These are phyloP conservation scores for Danio tinwini DNA, from an alignment of 2,797 vertebrate species.

Conservation along the genomic window DNA sequence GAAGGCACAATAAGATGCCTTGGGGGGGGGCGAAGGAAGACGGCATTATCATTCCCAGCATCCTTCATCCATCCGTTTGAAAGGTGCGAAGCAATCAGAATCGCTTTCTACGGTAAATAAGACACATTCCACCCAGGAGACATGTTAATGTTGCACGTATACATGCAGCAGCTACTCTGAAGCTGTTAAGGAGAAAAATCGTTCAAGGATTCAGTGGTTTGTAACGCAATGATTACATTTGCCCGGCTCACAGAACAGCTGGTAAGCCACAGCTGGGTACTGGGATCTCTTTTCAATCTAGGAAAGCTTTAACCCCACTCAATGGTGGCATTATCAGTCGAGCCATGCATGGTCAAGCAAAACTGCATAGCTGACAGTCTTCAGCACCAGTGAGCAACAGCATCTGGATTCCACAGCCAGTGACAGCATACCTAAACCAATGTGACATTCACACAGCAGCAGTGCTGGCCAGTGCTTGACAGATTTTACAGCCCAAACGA, in stretches of 20 bases:
- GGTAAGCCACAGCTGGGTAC: constrained; percentile 70
- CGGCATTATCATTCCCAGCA: constrained; percentile 45
- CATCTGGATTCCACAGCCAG: constrained; percentile 72
- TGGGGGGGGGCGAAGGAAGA: constrained; percentile 48
- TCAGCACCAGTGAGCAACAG: constrained; percentile 73
- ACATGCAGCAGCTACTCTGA: constrained; percentile 1
- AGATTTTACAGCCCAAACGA: constrained; percentile 59
- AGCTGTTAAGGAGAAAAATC: constrained; percentile 6
- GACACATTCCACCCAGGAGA: constrained; percentile 17
- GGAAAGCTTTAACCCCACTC: constrained; percentile 69
- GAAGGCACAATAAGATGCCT: constrained; percentile 55
- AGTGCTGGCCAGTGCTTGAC: constrained; percentile 64
- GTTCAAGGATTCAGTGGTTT: constrained; percentile 17
- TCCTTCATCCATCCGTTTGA: constrained; percentile 15
- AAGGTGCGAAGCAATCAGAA: constrained; percentile 28
- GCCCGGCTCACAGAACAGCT: constrained; percentile 64
- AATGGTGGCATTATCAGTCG: constrained; percentile 76
- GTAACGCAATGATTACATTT: constrained; percentile 52
- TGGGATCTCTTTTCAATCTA: constrained; percentile 66
- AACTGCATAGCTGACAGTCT: constrained; percentile 77
- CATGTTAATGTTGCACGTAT: constrained; percentile 27
- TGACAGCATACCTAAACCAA: constrained; percentile 75
- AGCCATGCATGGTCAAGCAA: constrained; percentile 73
- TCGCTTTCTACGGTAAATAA: constrained; percentile 21
- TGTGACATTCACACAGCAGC: constrained; percentile 73